phyloP scores from a whole-genome alignment of 1,140 invertebrate species.

The Ephestia elutella region DNA sequence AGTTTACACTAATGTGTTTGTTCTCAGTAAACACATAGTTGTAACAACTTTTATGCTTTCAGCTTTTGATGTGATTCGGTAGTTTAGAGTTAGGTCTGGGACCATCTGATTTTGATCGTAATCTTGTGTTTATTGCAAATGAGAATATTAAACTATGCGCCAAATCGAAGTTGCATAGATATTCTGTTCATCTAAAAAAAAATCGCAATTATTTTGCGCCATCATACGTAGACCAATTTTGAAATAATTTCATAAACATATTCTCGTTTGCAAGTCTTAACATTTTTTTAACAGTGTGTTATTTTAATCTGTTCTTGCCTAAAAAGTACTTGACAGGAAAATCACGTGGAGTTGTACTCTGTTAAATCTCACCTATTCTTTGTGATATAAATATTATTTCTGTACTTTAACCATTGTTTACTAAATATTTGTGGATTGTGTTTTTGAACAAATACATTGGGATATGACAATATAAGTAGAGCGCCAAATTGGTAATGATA shows the following conservation, averaged over 20 bases:
- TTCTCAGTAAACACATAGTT: background rate
- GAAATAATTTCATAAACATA: background rate
- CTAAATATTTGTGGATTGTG: conserved; percentile 20
- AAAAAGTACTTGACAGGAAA: background rate
- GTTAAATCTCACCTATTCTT: conserved; percentile 27
- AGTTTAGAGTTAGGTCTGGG: conserved; percentile 19
- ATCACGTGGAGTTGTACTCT: conserved; percentile 5
- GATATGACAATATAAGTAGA: conserved; percentile 3
- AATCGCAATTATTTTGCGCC: no score
- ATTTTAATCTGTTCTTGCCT: conserved; percentile 19
- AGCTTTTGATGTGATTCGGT: conserved; percentile 22
- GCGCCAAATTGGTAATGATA: conserved; percentile 6
- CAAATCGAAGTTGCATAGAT: no score
- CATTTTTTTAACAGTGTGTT: conserved; percentile 15
- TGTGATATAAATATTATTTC: conserved; percentile 31
- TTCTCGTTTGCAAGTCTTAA: background rate
- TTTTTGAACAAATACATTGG: conserved; percentile 4
- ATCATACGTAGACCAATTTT: background rate
- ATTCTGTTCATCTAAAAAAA: no score
- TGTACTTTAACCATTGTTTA: conserved; percentile 14
- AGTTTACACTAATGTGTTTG: conserved; percentile 2
- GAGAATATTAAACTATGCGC: conserved; percentile 5
- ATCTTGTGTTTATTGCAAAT: conserved; percentile 11
- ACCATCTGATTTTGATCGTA: conserved; percentile 27
- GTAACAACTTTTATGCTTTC: conserved; percentile 15